These are phyloP conservation scores for Aelia acuminata DNA, from an alignment of 2,888 invertebrate genomes.

Conservation along the genomic window DNA sequence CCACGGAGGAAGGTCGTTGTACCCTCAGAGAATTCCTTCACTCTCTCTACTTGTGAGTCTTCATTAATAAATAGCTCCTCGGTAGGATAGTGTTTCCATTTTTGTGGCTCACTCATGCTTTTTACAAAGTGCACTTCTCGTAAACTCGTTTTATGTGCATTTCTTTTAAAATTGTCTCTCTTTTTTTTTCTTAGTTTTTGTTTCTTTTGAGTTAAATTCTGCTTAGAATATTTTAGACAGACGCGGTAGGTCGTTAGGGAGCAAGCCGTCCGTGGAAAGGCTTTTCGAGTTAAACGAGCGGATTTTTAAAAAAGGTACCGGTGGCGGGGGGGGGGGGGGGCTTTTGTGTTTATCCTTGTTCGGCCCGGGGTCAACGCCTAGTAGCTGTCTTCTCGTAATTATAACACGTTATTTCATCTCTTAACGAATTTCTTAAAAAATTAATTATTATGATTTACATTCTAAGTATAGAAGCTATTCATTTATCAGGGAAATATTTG, in stretches of 20 bases:
- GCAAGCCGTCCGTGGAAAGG: neutral
- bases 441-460: no score
- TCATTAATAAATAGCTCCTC: constrained; percentile 10
- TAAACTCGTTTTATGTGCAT: neutral
- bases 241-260: neutral
- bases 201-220: neutral
- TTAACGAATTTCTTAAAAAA: no score
- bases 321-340: neutral
- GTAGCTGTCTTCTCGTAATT: neutral
- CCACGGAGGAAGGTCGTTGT: neutral
- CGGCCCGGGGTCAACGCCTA: neutral
- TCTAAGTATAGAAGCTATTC: no score
- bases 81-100: no score
- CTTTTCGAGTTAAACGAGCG: constrained; percentile 27
- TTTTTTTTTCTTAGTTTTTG: neutral
- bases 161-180: neutral
- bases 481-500: no score
- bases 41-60: neutral
- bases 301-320: constrained; percentile 37
- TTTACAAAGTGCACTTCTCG: neutral
- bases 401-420: neutral
- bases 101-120: neutral
- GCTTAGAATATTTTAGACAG: neutral
- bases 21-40: neutral
- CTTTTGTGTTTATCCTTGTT: constrained; percentile 14